Base-by-base conservation (phyloP, 2,797 vertebrate genomes). In the Peromyscus attwateri region DNA sequence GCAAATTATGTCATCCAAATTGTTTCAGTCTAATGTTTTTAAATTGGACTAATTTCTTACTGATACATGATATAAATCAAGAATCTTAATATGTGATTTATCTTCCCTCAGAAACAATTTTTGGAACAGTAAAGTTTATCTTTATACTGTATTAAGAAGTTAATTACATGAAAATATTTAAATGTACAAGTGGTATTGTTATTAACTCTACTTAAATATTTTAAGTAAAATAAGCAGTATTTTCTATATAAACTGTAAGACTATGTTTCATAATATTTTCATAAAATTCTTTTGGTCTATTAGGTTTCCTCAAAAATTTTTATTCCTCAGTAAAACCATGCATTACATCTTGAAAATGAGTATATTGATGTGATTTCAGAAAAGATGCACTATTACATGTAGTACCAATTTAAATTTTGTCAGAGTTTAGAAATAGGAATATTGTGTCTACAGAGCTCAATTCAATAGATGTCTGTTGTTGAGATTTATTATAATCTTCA, bases 371-470 rank as follows among this genome's bases (percentile, higher is more conserved):
- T 92, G 12, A 79, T 87, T 57, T 31, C 55, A 93, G 29, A 85
- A 55, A 91, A 68, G 8, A 88, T 71, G 34, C 11, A 21, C 46
- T 91, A 9, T 70, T 71, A 75, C 66, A 85, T 19, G 88, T 34
- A 62, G 13, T 46, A 95, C 73, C 11, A 84, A 92, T 95, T 90
- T 21, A 70, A 87, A 34, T 82, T 34, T 52, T 96, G 40, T 57
- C 9, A 83, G 49, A 77, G 5, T 88, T 55, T 14, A 80, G 8
- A 95, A 92, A 52, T 52, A 34, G 6, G 25, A 95, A 81, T 85
- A 87, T 81, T 79, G 6, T 97, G 93, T 87, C 40, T 96, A 97
- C 21, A 77, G 55, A 93, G 92, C 93, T 60, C 87, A 82, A 60
- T 80, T 97, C 43, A 96, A 83, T 91, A 88, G 31, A 0, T 84